Evolutionary conservation across 1,140 invertebrate genomes (phyloP), one percentile per base, ranked within the genome.

Genomic region (Luehdorfia chinensis): DNA sequence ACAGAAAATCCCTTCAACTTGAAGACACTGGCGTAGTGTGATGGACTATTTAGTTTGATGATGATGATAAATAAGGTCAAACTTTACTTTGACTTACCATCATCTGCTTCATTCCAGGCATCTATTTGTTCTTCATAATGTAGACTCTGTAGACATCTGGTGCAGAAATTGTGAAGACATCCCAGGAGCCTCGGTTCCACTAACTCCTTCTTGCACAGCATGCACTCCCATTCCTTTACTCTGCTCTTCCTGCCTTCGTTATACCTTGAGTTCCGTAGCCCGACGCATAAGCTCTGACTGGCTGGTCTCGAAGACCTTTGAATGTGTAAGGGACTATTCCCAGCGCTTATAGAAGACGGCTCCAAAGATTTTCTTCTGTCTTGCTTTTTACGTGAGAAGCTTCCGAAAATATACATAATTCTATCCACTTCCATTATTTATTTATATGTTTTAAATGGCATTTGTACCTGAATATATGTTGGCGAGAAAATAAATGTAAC

Each of bases 121-220:
- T 83, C 71, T 1, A 59, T 46, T 32, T 83, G 69, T 55, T 75
- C 66, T 71, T 77, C 76, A 50, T 75, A 73, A 7, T 73, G 75
- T 15, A 88, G 43, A 2, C 66, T 65, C 41, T 86, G 79, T 6
- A 90, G 77, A 56, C 90, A 91, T 25, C 79, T 68, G 9, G 89
- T 87, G 57, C 90, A 91, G 69, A 90, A 90, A 14, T 87, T 89
- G 62, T 91, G 90, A 7, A 91, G 75, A 62, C 90, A 91, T 0
- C 83, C 86, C 47, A 90, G 63, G 2, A 90, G 79, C 49, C 89
- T 66, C 1, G 90, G 90, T 53, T 91, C 89, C 4, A 80, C 72
- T 47, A 87, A 65, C 50, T 83, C 77, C 31, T 75, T 77, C 41
- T 76, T 75, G 48, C 89, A 90, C 18, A 89, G 54, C 1, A 77